phyloP scores from a whole-genome alignment of 2,888 invertebrate species.

The Eremobia ochroleuca region DNA sequence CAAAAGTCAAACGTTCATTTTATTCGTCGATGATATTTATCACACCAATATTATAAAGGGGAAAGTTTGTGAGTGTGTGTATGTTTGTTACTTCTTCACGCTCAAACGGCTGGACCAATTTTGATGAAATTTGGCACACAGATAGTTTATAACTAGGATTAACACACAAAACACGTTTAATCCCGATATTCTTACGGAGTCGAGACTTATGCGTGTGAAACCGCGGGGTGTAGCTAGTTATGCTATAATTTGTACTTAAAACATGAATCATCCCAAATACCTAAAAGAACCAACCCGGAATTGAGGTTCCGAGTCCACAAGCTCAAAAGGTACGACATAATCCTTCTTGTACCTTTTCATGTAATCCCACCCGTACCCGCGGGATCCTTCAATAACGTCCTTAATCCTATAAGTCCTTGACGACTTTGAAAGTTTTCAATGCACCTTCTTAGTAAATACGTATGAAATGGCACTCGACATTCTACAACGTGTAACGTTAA shows the following conservation, averaged over 20 bases:
- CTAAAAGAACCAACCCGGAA: background rate
- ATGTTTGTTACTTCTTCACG: no score
- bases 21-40: background rate
- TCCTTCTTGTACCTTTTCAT: conserved; percentile 24
- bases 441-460: conserved; percentile 1
- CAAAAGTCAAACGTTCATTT: background rate
- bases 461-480: background rate
- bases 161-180: no score
- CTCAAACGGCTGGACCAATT: no score
- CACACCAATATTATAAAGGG: no score
- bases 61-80: no score
- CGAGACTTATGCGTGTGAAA: no score
- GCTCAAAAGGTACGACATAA: conserved; percentile 8
- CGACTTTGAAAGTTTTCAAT: conserved; percentile 5
- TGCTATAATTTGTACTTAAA: background rate
- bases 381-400: background rate
- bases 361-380: conserved; percentile 9
- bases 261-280: background rate
- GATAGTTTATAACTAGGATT: no score
- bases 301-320: conserved; percentile 7
- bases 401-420: conserved; percentile 20
- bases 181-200: no score
- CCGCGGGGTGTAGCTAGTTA: no score
- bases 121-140: no score
- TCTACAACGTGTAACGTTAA: no score